A percentile compares a stretch with the other conserved stretches of the same genome.
These are phyloP conservation scores for Meiosimyza platycephala DNA, from an alignment of 2,888 invertebrate genomes.

Conservation along the genomic window DNA sequence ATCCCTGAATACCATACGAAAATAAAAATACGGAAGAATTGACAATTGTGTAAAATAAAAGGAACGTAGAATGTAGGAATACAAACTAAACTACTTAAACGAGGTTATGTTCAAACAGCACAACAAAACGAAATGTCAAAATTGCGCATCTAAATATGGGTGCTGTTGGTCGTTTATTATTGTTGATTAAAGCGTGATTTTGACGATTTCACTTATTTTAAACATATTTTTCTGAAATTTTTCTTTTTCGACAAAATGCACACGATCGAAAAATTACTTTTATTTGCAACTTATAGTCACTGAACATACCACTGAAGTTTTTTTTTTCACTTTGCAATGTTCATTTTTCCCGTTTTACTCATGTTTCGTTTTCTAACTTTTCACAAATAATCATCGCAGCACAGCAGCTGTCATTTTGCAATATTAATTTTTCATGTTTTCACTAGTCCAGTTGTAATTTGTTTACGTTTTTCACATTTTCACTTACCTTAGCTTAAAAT, in stretches of 20 bases:
- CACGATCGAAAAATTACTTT: too few relatives aligned
- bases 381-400: neutral
- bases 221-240: too few relatives aligned
- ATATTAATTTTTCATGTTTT: constrained; percentile 31
- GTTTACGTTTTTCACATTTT: constrained; percentile 15
- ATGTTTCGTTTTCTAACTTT: constrained; percentile 15
- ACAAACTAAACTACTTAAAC: neutral
- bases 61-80: neutral
- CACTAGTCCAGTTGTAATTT: constrained; percentile 38
- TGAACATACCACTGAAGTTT: constrained; percentile 18
- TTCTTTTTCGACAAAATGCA: too few relatives aligned
- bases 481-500: constrained; percentile 54
- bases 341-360: neutral
- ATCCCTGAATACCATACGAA: neutral
- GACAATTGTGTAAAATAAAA: constrained; percentile 10
- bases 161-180: too few relatives aligned
- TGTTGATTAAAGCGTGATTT: too few relatives aligned
- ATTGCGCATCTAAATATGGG: neutral
- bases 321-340: neutral
- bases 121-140: constrained; percentile 53
- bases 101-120: constrained; percentile 39
- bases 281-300: neutral
- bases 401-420: constrained; percentile 50
- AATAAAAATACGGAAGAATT: constrained; percentile 5
- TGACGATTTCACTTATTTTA: too few relatives aligned